phyloP scores from a whole-genome alignment of 2,888 invertebrate species.

The Tolmerus cingulatus region DNA sequence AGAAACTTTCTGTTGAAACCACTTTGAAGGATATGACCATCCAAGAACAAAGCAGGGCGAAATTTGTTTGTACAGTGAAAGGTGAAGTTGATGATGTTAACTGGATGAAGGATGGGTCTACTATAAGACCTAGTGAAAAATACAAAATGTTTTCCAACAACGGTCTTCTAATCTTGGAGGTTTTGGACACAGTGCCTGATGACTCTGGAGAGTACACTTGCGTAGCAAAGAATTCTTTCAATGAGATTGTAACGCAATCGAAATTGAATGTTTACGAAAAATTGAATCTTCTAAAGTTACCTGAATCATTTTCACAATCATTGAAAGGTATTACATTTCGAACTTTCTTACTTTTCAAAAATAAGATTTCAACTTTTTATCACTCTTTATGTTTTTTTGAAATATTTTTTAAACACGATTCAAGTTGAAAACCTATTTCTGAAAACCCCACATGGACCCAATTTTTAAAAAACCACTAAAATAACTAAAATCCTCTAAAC shows the following conservation, averaged over 20 bases:
- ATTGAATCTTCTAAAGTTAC: slow-evolving; percentile 50
- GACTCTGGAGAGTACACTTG: slow-evolving; percentile 84
- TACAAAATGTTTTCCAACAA: slow-evolving; percentile 67
- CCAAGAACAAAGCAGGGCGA: slow-evolving; percentile 76
- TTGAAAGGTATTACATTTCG: slow-evolving; percentile 56
- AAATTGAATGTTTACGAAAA: slow-evolving; percentile 73
- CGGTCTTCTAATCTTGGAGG: slow-evolving; percentile 78
- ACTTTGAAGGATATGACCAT: slow-evolving; percentile 78
- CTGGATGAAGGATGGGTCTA: slow-evolving; percentile 77
- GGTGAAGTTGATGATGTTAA: slow-evolving; percentile 75
- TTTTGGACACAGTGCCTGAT: slow-evolving; percentile 71
- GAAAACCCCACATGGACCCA: background rate
- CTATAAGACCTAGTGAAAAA: slow-evolving; percentile 65
- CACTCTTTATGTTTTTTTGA: background rate
- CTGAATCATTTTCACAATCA: slow-evolving; percentile 56
- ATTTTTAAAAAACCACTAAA: background rate
- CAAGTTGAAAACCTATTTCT: background rate
- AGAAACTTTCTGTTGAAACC: slow-evolving; percentile 78
- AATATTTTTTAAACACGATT: background rate
- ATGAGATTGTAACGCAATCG: slow-evolving; percentile 72
- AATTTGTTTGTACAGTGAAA: slow-evolving; percentile 79
- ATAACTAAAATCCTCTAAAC: slow-evolving; percentile 44
- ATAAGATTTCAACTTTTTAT: background rate
- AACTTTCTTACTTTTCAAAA: background rate
- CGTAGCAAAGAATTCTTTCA: slow-evolving; percentile 76